These are phyloP conservation scores for Synergus japonicus DNA, from an alignment of 2,888 invertebrate species.

Conservation along the genomic window DNA sequence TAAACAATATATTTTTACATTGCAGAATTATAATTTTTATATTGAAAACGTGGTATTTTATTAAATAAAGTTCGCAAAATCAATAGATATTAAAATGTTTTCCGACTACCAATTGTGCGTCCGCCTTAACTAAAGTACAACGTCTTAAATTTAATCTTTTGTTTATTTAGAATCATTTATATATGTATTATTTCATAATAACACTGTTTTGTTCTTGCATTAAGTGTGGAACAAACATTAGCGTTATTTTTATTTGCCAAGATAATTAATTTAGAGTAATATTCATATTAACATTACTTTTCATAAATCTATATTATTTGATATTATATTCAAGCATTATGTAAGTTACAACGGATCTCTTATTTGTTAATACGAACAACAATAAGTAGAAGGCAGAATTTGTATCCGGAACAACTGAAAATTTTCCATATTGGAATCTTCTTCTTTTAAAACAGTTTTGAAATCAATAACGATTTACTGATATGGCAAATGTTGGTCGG, in stretches of 20 bases:
- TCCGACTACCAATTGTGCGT: background rate
- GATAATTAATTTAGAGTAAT: background rate
- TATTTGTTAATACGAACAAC: background rate
- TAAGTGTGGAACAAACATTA: background rate
- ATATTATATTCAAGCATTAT: too few species aligned
- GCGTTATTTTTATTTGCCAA: background rate
- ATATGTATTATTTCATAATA: background rate
- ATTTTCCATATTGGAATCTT: background rate
- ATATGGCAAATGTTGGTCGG: slow-evolving; percentile 1
- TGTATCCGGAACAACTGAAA: background rate
- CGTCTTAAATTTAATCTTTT: background rate
- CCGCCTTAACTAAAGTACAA: background rate
- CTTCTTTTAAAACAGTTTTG: background rate
- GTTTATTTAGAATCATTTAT: background rate
- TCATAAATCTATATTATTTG: too few species aligned
- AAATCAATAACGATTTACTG: slow-evolving; percentile 1
- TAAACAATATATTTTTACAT: too few species aligned
- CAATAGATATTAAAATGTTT: background rate
- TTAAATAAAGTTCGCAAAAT: too few species aligned
- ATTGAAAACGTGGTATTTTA: too few species aligned
- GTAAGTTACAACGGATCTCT: too few species aligned
- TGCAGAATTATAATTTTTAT: too few species aligned
- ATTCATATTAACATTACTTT: background rate
- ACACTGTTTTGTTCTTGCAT: background rate
- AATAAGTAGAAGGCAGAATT: background rate